Percentiles rank a stretch among this genome's conserved stretches.
These are phyloP conservation scores for Chrysemys picta DNA, from an alignment of 2,113 vertebrate genomes.

Conservation along the genomic window DNA sequence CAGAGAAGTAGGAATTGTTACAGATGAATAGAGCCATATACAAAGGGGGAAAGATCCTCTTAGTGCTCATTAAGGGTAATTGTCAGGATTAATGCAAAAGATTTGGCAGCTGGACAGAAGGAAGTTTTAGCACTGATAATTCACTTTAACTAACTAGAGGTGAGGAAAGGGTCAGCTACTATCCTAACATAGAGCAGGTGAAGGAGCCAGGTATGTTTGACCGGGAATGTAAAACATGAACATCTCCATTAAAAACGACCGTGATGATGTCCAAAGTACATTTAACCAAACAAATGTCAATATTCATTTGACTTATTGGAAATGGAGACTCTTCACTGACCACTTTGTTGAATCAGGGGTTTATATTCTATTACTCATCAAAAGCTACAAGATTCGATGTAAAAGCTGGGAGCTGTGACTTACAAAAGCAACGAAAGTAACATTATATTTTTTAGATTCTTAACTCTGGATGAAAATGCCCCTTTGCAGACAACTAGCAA, in stretches of 20 bases:
- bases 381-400: conserved; percentile 41
- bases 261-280: not conserved
- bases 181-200: rapidly evolving
- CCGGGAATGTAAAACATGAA: not conserved
- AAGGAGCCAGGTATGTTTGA: not conserved
- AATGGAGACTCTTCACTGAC: conserved; percentile 20
- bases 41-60: conserved; percentile 68
- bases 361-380: conserved; percentile 19
- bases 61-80: conserved; percentile 70
- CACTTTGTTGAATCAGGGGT: not conserved
- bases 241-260: not conserved
- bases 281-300: conserved; percentile 34
- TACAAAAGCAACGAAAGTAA: not conserved
- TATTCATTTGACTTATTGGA: conserved; percentile 29
- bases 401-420: conserved; percentile 9
- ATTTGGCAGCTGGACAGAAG: conserved; percentile 67
- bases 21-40: conserved; percentile 23
- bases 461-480: not conserved
- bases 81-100: conserved; percentile 71
- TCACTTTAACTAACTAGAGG: not conserved
- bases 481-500: not conserved
- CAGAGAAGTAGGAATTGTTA: conserved; percentile 26
- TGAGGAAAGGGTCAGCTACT: conserved; percentile 27
- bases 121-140: conserved; percentile 57
- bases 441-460: not conserved